phyloP scores from a whole-genome alignment of 2,113 vertebrate species.

The Rhombomys opimus region DNA sequence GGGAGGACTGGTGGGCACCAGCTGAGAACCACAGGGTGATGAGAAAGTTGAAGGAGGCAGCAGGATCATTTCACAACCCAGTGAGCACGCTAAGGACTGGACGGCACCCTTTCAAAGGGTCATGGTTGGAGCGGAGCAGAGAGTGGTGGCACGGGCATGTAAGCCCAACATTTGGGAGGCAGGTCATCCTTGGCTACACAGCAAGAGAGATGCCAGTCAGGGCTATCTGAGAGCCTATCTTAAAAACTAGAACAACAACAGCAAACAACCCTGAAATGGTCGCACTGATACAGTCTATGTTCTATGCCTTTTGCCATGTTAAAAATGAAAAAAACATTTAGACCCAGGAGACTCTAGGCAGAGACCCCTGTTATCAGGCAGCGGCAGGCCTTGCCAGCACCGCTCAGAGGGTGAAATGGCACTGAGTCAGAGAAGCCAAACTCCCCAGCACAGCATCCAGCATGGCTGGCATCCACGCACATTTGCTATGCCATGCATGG shows the following conservation, averaged over 20 bases:
- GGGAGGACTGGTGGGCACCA: rapidly evolving
- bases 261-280: background rate
- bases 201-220: background rate
- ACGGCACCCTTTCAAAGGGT: background rate
- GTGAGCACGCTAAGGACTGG: background rate
- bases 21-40: background rate
- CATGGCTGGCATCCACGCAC: rapidly evolving
- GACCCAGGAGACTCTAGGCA: background rate
- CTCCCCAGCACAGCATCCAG: rapidly evolving
- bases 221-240: background rate
- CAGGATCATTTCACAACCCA: background rate
- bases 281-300: background rate
- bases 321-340: background rate
- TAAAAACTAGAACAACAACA: background rate
- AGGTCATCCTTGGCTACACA: background rate
- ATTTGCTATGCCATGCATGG: background rate
- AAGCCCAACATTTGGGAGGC: background rate
- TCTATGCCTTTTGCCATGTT: background rate
- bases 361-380: background rate
- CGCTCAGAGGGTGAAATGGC: background rate
- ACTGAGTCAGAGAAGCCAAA: background rate
- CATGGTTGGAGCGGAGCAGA: background rate
- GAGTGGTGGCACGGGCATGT: background rate
- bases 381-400: background rate
- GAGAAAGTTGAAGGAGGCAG: background rate